Percentiles rank a stretch among this genome's conserved stretches.
Conservation (phyloP, 2,888 invertebrate genomes). For the Xanthia togata region DNA sequence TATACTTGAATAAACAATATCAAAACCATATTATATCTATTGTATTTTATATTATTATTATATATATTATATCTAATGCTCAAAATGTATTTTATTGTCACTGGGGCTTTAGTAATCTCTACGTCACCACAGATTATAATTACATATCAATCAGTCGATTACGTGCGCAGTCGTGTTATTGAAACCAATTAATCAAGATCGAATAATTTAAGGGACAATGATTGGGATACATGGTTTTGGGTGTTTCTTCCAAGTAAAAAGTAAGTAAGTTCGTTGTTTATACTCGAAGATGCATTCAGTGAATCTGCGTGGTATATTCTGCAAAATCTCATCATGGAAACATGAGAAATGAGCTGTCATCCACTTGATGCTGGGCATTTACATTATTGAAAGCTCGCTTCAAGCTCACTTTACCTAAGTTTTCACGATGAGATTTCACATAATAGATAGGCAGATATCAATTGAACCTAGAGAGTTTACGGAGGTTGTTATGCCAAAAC, state of each 20-base stretch:
- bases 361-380: neutral
- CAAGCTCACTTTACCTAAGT: neutral
- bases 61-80: too few species aligned
- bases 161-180: slow-evolving; percentile 31
- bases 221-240: neutral
- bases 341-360: neutral
- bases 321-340: neutral
- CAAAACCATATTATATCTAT: too few species aligned
- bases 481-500: too few species aligned
- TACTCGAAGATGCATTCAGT: neutral
- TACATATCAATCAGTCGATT: slow-evolving; percentile 31
- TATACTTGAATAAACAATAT: neutral
- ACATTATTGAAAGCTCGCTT: neutral
- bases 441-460: neutral
- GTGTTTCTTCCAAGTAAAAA: neutral
- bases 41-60: too few species aligned
- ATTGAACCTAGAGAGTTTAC: neutral
- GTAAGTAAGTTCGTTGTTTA: neutral
- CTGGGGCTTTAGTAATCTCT: neutral
- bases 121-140: slow-evolving; percentile 23
- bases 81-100: too few species aligned
- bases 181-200: slow-evolving; percentile 23
- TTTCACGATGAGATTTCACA: neutral
- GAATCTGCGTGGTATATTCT: neutral
- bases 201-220: neutral